phyloP scores from a whole-genome alignment of 2,888 invertebrate genomes.

The Phytoseiulus persimilis region DNA sequence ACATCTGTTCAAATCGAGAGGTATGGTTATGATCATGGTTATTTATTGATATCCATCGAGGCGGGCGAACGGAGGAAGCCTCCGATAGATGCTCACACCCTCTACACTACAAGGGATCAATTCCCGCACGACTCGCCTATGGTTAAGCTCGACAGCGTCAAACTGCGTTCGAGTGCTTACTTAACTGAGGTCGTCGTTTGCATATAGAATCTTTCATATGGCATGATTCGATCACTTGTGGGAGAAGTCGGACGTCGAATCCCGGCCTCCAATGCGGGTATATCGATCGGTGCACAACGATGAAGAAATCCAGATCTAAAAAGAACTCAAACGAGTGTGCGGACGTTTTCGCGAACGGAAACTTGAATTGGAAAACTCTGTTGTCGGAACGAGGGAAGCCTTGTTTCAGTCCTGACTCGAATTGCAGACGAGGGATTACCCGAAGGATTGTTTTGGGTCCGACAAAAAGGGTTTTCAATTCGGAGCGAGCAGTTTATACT shows the following conservation, averaged over 20 bases:
- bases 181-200: neutral
- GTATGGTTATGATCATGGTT: neutral
- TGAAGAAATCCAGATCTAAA: no score
- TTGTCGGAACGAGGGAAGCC: neutral
- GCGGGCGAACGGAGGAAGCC: neutral
- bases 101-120: no score
- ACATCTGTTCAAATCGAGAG: neutral
- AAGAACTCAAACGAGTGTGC: no score
- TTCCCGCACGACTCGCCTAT: neutral
- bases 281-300: no score
- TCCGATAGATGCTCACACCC: neutral
- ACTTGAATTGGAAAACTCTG: neutral
- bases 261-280: no score
- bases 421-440: neutral
- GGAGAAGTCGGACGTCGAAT: no score
- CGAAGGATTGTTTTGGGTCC: neutral
- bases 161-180: neutral
- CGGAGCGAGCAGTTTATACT: neutral
- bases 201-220: no score
- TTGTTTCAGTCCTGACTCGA: neutral
- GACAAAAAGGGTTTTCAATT: neutral
- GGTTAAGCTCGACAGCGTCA: neutral
- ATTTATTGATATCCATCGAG: neutral
- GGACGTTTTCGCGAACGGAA: neutral
- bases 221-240: no score